Conservation (phyloP, 2,888 invertebrate species). For the Drosophila meridionalis region DNA sequence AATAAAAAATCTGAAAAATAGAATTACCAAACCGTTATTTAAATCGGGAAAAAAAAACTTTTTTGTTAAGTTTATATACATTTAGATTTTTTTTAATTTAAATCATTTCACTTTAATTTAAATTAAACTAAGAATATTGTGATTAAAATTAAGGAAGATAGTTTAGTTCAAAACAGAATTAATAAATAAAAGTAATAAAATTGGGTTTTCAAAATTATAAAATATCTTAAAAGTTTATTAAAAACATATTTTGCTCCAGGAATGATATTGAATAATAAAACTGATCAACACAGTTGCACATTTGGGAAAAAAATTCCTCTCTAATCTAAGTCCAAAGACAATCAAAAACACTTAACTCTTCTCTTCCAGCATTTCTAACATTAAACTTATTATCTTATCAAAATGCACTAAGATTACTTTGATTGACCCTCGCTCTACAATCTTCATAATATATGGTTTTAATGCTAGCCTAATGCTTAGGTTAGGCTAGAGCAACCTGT, state of each 20-base stretch:
- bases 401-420: conserved; percentile 1
- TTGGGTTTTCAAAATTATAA: neutral
- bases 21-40: too few species aligned
- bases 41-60: too few species aligned
- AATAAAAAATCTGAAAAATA: too few species aligned
- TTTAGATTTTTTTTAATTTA: neutral
- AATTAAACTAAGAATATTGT: neutral
- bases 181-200: neutral
- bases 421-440: conserved; percentile 1
- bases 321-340: neutral
- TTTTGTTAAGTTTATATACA: neutral
- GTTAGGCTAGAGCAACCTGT: conserved; percentile 41
- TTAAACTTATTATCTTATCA: conserved; percentile 4
- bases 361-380: neutral
- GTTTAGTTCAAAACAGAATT: too few species aligned
- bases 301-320: neutral
- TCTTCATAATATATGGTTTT: neutral
- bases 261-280: neutral
- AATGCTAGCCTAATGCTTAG: conserved; percentile 17
- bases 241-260: neutral
- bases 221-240: neutral
- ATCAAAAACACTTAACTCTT: neutral
- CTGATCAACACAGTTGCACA: too few species aligned
- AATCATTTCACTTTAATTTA: neutral
- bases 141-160: too few species aligned